These are phyloP conservation scores for Conistra vaccinii DNA, from an alignment of 2,888 invertebrate species.

Conservation along the genomic window DNA sequence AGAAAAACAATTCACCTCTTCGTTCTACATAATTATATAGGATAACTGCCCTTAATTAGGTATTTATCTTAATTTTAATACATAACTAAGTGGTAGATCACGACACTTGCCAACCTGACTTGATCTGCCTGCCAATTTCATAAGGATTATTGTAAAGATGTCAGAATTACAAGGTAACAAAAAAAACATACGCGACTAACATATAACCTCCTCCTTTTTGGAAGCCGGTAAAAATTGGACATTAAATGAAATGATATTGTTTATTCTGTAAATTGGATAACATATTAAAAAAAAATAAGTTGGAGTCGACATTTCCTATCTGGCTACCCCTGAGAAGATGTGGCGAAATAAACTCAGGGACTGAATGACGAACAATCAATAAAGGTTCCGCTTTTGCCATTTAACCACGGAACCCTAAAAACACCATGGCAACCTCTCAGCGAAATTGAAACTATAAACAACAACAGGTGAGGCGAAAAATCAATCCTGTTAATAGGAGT, in stretches of 20 bases:
- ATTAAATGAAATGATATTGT: too few relatives aligned
- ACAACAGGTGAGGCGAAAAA: constrained; percentile 69
- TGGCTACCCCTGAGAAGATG: too few relatives aligned
- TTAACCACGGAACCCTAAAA: constrained; percentile 13
- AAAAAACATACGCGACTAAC: too few relatives aligned
- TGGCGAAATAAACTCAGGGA: too few relatives aligned
- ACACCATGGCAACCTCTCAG: constrained; percentile 69
- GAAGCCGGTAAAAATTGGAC: too few relatives aligned
- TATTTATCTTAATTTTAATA: not conserved
- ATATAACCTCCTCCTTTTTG: too few relatives aligned
- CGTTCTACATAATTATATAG: not conserved
- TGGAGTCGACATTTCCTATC: too few relatives aligned
- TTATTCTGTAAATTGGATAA: too few relatives aligned
- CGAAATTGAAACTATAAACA: constrained; percentile 73
- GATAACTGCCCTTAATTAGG: not conserved
- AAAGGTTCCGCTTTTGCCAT: not conserved
- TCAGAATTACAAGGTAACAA: not conserved
- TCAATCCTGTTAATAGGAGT: constrained; percentile 67
- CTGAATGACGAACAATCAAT: not conserved
- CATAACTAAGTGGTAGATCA: not conserved
- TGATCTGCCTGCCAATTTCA: not conserved
- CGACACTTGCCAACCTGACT: too few relatives aligned
- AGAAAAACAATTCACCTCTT: not conserved
- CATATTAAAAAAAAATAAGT: too few relatives aligned
- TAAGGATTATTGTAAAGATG: not conserved